Conservation (phyloP, 1,140 invertebrate species). For the Bombus breviceps region DNA sequence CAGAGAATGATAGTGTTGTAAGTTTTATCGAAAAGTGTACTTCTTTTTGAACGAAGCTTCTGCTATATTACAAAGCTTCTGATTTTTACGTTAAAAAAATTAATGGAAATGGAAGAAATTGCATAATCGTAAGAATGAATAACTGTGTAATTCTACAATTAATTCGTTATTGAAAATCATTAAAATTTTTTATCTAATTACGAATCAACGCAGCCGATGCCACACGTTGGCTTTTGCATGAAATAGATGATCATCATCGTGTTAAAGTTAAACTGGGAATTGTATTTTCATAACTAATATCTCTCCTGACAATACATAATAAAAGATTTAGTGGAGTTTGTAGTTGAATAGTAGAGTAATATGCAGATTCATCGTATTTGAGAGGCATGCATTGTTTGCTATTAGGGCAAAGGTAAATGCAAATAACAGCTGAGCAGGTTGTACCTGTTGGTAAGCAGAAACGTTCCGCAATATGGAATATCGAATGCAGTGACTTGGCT, state of each 20-base stretch:
- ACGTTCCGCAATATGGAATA: slow-evolving; percentile 67
- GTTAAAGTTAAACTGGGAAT: neutral
- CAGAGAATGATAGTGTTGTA: neutral
- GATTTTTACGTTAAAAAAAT: neutral
- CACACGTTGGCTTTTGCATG: too few species aligned
- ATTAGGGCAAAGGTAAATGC: slow-evolving; percentile 40
- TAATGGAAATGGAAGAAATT: too few species aligned
- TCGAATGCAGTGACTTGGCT: slow-evolving; percentile 71
- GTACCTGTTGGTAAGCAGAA: slow-evolving; percentile 66
- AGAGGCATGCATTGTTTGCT: slow-evolving; percentile 16
- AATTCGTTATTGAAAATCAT: too few species aligned
- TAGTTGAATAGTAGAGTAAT: neutral
- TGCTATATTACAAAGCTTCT: neutral
- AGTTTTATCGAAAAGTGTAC: neutral
- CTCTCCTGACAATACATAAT: too few species aligned
- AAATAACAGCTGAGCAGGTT: slow-evolving; percentile 47
- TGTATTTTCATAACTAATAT: neutral
- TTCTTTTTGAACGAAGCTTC: neutral
- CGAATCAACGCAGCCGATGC: too few species aligned
- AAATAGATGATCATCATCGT: neutral
- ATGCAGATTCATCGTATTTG: neutral
- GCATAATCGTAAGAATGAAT: too few species aligned
- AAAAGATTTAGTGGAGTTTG: neutral
- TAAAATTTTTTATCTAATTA: too few species aligned
- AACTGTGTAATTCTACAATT: too few species aligned